Conservation (phyloP, 2,113 vertebrate genomes). For the Gopherus flavomarginatus region DNA sequence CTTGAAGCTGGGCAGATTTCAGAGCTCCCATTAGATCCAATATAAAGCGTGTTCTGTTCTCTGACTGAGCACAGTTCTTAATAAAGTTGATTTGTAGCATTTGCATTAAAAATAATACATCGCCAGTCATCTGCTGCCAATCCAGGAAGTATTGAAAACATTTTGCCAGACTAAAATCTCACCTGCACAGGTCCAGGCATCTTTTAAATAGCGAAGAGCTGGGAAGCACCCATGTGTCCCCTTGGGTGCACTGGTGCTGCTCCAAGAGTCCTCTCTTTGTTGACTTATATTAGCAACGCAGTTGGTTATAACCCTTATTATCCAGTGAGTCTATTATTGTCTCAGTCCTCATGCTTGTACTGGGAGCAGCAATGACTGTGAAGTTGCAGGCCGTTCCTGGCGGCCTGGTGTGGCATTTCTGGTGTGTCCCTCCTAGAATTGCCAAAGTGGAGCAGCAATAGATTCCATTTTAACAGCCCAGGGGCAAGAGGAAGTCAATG, state of each 20-base stretch:
- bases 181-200: background rate
- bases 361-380: background rate
- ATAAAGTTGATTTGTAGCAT: background rate
- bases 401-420: background rate
- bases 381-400: background rate
- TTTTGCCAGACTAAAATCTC: background rate
- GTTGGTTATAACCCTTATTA: background rate
- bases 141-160: background rate
- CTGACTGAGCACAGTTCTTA: background rate
- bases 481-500: background rate
- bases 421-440: background rate
- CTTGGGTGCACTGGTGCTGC: background rate
- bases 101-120: conserved; percentile 34
- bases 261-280: background rate
- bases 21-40: background rate
- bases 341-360: background rate
- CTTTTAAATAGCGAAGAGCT: background rate
- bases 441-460: background rate
- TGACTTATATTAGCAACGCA: background rate
- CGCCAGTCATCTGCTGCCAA: background rate
- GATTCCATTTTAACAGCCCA: background rate
- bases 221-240: background rate
- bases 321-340: background rate
- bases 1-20: background rate
- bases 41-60: background rate